phyloP scores from a whole-genome alignment of 2,888 invertebrate species.

The Catocala fraxini region DNA sequence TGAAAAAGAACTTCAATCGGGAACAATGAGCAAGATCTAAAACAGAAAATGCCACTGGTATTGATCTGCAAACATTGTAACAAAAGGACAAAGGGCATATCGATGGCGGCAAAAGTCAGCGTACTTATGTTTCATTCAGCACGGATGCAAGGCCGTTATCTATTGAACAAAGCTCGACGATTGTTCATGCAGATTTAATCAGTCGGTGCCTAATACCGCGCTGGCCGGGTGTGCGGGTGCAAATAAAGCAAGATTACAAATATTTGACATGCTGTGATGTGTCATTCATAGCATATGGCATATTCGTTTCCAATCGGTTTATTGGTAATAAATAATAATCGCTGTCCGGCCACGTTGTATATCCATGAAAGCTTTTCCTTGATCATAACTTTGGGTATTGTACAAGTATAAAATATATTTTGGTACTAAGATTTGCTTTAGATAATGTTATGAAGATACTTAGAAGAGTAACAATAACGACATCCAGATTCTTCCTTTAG shows the following conservation, averaged over 20 bases:
- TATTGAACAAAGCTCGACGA: constrained; percentile 68
- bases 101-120: constrained; percentile 55
- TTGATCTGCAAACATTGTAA: constrained; percentile 30
- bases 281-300: constrained; percentile 55
- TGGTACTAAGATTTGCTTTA: too few relatives aligned
- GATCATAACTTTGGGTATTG: too few relatives aligned
- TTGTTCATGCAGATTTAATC: constrained; percentile 84
- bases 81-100: constrained; percentile 46
- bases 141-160: constrained; percentile 65
- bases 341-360: neutral
- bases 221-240: constrained; percentile 49
- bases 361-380: too few relatives aligned
- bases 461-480: too few relatives aligned
- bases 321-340: constrained; percentile 45
- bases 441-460: too few relatives aligned
- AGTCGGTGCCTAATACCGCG: constrained; percentile 57
- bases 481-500: too few relatives aligned
- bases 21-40: constrained; percentile 8
- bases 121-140: constrained; percentile 74
- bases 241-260: constrained; percentile 53
- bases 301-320: constrained; percentile 45
- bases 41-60: constrained; percentile 17
- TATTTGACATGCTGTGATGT: constrained; percentile 45
- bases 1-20: constrained; percentile 1
- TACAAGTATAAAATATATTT: too few relatives aligned